phyloP scores from a whole-genome alignment of 2,113 vertebrate species.

The Martes martes region DNA sequence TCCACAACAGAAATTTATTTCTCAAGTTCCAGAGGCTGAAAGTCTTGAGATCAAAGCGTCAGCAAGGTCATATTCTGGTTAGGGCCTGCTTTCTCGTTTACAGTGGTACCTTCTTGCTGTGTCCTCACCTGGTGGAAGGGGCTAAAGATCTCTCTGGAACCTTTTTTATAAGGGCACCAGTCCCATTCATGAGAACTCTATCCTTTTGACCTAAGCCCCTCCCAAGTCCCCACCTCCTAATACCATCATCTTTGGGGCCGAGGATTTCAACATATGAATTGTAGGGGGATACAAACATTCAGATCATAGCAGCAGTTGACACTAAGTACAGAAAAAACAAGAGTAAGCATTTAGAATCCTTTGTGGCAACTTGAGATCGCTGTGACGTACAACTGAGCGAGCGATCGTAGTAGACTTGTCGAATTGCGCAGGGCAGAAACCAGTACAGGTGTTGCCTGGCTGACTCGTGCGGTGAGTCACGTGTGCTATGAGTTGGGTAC shows the following conservation, averaged over 20 bases:
- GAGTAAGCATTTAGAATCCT: not conserved
- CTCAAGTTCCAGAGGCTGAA: not conserved
- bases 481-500: not conserved
- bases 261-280: not conserved
- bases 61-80: not conserved
- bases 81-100: not conserved
- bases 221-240: not conserved
- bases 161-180: not conserved
- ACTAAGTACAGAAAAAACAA: not conserved
- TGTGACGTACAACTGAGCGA: not conserved
- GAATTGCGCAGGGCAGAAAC: not conserved
- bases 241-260: not conserved
- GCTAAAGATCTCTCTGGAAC: not conserved
- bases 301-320: not conserved
- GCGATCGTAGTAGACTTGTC: not conserved
- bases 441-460: not conserved
- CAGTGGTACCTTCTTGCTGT: not conserved
- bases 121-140: not conserved
- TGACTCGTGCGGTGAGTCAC: not conserved
- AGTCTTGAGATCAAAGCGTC: not conserved
- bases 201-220: not conserved
- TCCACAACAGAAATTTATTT: not conserved
- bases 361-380: not conserved
- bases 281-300: not conserved
- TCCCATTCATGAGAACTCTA: not conserved